phyloP scores from a whole-genome alignment of 2,797 vertebrate genomes.

The Dromococcyx pavoninus region DNA sequence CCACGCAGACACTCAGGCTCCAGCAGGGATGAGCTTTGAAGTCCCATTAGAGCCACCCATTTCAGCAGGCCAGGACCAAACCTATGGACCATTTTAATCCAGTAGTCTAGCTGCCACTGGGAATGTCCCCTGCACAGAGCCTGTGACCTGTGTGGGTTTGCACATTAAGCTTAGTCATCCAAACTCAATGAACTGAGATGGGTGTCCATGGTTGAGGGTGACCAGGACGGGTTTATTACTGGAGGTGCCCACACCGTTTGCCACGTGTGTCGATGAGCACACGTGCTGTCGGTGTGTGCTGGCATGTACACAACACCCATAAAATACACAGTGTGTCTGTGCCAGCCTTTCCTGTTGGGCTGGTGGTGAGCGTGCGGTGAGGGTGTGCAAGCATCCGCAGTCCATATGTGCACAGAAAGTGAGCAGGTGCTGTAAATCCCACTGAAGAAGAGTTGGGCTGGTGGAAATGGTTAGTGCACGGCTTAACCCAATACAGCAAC shows the following conservation, averaged over 20 bases:
- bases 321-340: rapidly evolving
- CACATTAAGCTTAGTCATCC: too few relatives aligned
- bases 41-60: not conserved
- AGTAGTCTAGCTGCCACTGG: rapidly evolving
- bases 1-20: not conserved
- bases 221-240: not conserved
- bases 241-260: not conserved
- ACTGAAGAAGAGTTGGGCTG: not conserved
- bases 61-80: not conserved
- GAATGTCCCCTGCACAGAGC: not conserved
- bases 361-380: not conserved
- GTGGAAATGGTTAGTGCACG: not conserved
- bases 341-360: not conserved
- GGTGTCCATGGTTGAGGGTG: not conserved
- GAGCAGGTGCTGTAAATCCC: conserved; percentile 21
- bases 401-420: rapidly evolving
- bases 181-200: rapidly evolving
- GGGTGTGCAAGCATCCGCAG: not conserved
- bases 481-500: not conserved
- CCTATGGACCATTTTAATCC: rapidly evolving
- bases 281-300: rapidly evolving
- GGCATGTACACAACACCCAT: rapidly evolving
- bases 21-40: not conserved
- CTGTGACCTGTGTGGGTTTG: rapidly evolving
- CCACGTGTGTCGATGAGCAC: not conserved